phyloP scores from a whole-genome alignment of 1,140 invertebrate genomes.

The Coenobita brevimanus region DNA sequence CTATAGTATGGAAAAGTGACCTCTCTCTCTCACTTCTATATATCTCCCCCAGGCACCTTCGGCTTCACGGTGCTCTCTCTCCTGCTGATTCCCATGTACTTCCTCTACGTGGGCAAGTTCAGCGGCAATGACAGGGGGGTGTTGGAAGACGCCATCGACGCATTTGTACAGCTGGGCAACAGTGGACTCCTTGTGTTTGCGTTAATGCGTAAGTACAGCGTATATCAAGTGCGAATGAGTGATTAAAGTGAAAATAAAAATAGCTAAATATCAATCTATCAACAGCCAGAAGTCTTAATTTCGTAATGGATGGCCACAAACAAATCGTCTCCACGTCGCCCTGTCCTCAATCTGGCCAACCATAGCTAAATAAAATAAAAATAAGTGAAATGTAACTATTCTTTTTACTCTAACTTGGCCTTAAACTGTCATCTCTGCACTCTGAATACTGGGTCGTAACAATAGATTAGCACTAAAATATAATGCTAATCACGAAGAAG shows the following conservation, averaged over 20 bases:
- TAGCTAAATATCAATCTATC: not conserved
- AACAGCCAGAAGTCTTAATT: too few species aligned
- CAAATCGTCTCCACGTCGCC: too few species aligned
- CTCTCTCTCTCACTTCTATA: not conserved
- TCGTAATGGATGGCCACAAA: too few species aligned
- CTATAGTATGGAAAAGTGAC: not conserved
- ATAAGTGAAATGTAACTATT: too few species aligned
- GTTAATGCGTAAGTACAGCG: constrained; percentile 10
- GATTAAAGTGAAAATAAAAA: not conserved
- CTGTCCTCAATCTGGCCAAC: too few species aligned
- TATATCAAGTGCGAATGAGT: not conserved
- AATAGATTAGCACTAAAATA: too few species aligned
- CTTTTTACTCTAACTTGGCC: too few species aligned
- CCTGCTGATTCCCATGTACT: constrained; percentile 52
- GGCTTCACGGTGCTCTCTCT: constrained; percentile 37
- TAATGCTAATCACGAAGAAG: too few species aligned
- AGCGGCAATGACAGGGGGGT: constrained; percentile 45
- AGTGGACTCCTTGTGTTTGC: constrained; percentile 3
- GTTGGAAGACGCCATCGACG: constrained; percentile 47
- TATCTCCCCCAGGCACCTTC: constrained; percentile 35
- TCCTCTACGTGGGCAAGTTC: constrained; percentile 30
- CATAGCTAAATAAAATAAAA: too few species aligned
- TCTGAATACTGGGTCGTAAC: too few species aligned
- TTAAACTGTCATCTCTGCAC: too few species aligned
- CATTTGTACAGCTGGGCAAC: constrained; percentile 52